Conservation (phyloP, 2,888 invertebrate species). For the Eristalis tenax region DNA sequence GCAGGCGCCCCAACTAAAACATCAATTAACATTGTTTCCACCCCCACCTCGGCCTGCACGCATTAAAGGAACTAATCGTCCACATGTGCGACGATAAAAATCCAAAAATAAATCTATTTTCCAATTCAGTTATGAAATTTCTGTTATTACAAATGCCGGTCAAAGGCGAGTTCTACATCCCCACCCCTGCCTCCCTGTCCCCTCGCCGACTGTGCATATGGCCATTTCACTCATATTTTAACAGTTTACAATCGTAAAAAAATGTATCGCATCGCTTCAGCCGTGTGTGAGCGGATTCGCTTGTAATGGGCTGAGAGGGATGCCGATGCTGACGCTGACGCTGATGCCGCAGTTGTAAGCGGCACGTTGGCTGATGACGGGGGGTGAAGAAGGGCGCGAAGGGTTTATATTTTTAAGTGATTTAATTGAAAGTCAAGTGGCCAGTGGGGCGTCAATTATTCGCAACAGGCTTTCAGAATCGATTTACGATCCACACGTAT, state of each 20-base stretch:
- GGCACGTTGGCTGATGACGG: background rate
- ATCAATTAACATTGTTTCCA: background rate
- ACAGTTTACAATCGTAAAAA: background rate
- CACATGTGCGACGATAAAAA: background rate
- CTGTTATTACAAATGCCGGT: background rate
- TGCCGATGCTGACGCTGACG: background rate
- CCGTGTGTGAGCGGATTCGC: too few species aligned
- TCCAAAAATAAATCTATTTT: background rate
- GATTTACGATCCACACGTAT: background rate
- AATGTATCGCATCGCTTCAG: background rate
- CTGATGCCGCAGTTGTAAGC: background rate
- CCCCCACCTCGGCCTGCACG: background rate
- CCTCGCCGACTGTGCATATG: background rate
- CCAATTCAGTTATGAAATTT: constrained; percentile 1
- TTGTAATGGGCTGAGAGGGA: too few species aligned
- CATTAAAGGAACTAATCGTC: background rate
- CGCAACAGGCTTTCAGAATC: constrained; percentile 39
- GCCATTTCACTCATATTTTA: constrained; percentile 1
- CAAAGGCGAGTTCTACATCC: too few species aligned
- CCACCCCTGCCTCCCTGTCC: too few species aligned
- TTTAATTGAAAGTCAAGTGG: constrained; percentile 68
- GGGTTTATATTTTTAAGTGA: constrained; percentile 42
- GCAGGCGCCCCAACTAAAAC: background rate
- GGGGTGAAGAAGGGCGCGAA: background rate
- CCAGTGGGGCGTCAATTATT: constrained; percentile 32